Evolutionary conservation across 2,113 vertebrate species (phyloP), one percentile per base, ranked within the genome.

Genomic region (Xerus inauris): DNA sequence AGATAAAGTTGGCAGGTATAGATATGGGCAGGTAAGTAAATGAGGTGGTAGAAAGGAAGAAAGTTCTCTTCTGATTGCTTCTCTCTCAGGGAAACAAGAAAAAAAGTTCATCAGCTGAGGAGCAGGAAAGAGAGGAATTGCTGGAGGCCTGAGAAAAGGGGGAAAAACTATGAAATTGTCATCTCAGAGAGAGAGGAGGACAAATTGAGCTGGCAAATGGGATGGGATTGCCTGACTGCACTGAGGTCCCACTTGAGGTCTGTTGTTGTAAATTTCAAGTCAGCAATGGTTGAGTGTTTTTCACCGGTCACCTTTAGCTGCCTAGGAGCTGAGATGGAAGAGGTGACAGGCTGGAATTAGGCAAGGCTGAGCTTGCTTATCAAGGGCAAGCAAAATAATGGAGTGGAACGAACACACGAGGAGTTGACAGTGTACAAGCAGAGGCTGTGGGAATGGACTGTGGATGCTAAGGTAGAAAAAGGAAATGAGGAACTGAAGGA

Each of bases 11-110:
- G 51, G 5, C 76, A 72, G 54, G 54, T 45, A 38, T 6, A 57
- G 32, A 69, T 54, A 35, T 20, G 22, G n/a, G 69, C 22, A 93
- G 79, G 51, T 69, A 54, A 28, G 45, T 26, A 85, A 80, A 92
- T 59, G 77, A 32, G 13, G 20, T 67, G 14, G 59, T 47, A 2
- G 42, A 65, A 47, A 77, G 59, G 42, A 83, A 35, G 24, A 71
- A 94, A 76, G 32, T 32, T 71, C 88, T 95, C 30, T 47, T 93
- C 71, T 87, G 45, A 86, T 59, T 81, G 64, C 57, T 94, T 96
- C n/a, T 71, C 12, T 80, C 45, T 91, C 32, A 11, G 82, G n/a
- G 30, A 94, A 94, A 64, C 67, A 81, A 90, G 65, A 65, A 80
- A 73, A 57, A 47, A 82, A 76, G 42, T 32, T 80, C 30, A 67